Evolutionary conservation across 2,113 vertebrate species (phyloP), one percentile per base, ranked within the genome.

Genomic region (Tragelaphus scriptus): DNA sequence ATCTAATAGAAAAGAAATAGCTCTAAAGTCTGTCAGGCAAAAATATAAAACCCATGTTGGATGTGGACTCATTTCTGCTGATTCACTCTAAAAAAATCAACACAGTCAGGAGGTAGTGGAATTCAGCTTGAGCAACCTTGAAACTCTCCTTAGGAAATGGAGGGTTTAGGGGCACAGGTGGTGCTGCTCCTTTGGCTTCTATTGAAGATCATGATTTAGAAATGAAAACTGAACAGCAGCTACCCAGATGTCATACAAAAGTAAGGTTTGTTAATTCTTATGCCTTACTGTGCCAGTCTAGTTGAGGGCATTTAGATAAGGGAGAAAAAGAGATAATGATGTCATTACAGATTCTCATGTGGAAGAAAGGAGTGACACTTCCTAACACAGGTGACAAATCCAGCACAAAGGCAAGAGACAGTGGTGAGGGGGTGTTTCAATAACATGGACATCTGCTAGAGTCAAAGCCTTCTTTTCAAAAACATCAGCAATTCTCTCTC

Each of bases 191-290:
- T 36, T 79, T 68, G 17, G 26, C 71, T 79, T 79, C 92, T 95
- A 85, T 75, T 96, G 53, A 96, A 96, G 75, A 92, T 81, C 63
- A 63, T 81, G 10, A 75, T 97, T 96, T 90, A 58, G 63, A 95
- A 94, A 96, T 92, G 79, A 77, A 95, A 88, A 49, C 77, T 65
- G 91, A 88, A 85, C 9, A 51, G 87, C 44, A n/a, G 63, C 59
- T 95, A 71, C 36, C 55, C 26, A 65, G 75, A 94, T 68, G 56
- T 53, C 4, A 10, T 32, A 55, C 40, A 86, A 49, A 32, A 84
- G 92, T 26, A 86, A n/a, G 26, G 44, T 28, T 77, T 65, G 40
- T 17, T 94, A 15, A 55, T 13, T 91, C 68, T n/a, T 28, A 71
- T 91, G 32, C 32, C 7, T n/a, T 85, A 49, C 68, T 51, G 8